phyloP scores from a whole-genome alignment of 2,113 vertebrate species.

The Murina feae region DNA sequence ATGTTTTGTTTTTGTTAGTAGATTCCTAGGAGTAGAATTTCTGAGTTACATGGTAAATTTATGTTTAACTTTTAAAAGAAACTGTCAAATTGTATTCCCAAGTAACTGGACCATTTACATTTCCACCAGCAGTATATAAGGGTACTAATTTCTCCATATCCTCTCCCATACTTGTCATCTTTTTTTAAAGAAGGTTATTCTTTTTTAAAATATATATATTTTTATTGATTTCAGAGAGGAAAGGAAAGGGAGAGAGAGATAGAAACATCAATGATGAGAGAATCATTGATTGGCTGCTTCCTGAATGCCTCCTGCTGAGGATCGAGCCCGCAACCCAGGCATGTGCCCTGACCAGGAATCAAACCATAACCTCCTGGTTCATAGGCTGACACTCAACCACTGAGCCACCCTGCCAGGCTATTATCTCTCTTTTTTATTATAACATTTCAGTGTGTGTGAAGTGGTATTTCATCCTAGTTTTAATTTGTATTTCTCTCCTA shows the following conservation, averaged over 20 bases:
- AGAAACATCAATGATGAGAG: no score
- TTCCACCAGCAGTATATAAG: not conserved
- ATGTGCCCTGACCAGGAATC: no score
- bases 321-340: no score
- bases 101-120: not conserved
- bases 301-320: no score
- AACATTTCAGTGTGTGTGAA: not conserved
- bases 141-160: not conserved
- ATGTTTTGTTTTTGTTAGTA: not conserved
- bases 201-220: no score
- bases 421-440: not conserved
- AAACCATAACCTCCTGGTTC: no score
- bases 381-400: no score
- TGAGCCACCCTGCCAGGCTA: not conserved
- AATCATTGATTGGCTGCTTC: no score
- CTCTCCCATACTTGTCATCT: not conserved
- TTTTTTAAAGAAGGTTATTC: no score
- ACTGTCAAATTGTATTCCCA: not conserved
- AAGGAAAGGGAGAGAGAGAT: no score
- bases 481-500: not conserved
- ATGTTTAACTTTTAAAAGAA: slow-evolving; percentile 10
- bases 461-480: not conserved
- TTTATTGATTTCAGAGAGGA: no score
- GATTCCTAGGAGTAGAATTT: not conserved
- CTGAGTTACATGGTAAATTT: not conserved